These are phyloP conservation scores for Styela clava DNA, from an alignment of 23 tunicate genomes.

Conservation along the genomic window DNA sequence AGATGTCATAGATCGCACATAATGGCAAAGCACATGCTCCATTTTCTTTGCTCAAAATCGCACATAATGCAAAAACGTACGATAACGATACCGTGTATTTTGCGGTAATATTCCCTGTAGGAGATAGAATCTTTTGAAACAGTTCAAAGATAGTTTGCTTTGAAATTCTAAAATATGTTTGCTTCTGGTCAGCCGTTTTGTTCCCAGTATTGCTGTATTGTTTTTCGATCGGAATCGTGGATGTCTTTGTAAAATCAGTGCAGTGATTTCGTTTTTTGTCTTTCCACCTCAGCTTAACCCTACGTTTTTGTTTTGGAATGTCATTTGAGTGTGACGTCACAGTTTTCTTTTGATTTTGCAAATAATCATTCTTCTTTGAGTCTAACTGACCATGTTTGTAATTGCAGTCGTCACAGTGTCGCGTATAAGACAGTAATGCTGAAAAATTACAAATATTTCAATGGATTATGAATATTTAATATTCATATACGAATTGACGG, in stretches of 20 bases:
- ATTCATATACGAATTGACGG: too few relatives aligned
- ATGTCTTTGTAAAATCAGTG: too few relatives aligned
- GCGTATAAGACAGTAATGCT: background rate
- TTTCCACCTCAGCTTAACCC: background rate
- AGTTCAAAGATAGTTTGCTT: too few relatives aligned
- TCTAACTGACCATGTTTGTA: background rate
- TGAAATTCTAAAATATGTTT: too few relatives aligned
- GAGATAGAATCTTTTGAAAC: too few relatives aligned
- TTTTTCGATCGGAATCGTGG: too few relatives aligned
- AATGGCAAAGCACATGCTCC: conserved; percentile 62
- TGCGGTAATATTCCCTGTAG: too few relatives aligned
- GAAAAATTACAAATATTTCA: too few relatives aligned
- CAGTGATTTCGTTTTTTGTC: background rate
- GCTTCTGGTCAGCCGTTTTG: too few relatives aligned
- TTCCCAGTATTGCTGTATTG: too few relatives aligned
- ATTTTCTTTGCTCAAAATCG: conserved; percentile 56
- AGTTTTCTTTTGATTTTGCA: background rate
- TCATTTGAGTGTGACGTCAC: too few relatives aligned
- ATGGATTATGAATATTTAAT: too few relatives aligned
- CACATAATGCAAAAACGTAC: conserved; percentile 12
- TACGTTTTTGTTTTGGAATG: background rate
- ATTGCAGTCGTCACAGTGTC: background rate
- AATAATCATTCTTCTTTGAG: background rate
- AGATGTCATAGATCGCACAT: conserved; percentile 54
- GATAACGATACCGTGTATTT: background rate